phyloP scores from a whole-genome alignment of 1,140 invertebrate species.

The Gonioctena quinquepunctata region DNA sequence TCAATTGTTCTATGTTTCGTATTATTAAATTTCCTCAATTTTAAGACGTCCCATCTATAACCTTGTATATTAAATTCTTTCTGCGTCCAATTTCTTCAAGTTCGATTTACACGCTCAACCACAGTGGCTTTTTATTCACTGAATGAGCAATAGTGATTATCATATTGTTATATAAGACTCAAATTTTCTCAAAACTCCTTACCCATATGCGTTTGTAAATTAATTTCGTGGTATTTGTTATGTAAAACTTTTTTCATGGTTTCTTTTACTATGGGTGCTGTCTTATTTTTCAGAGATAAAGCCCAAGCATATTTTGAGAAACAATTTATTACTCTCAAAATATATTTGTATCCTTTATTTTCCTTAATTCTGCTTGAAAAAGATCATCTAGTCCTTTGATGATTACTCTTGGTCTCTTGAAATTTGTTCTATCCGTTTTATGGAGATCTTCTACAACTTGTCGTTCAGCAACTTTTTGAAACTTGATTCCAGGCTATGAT shows the following conservation, averaged over 20 bases:
- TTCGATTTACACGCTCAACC: background rate
- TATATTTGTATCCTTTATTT: no score
- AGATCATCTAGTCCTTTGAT: no score
- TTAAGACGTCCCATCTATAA: background rate
- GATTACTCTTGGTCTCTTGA: no score
- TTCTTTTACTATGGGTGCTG: constrained; percentile 20
- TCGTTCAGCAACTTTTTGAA: no score
- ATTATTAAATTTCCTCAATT: background rate
- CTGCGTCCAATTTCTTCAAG: background rate
- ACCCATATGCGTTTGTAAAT: background rate
- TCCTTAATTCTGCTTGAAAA: no score
- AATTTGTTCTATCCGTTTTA: no score
- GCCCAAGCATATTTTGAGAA: no score
- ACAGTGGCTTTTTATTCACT: background rate
- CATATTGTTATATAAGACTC: background rate
- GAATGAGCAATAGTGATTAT: background rate
- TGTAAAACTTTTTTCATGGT: constrained; percentile 23
- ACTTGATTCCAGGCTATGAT: no score
- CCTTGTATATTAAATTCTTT: background rate
- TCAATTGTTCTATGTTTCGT: background rate
- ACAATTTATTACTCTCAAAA: no score
- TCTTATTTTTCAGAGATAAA: constrained; percentile 36
- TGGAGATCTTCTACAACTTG: no score
- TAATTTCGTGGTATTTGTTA: background rate
- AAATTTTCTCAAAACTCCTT: background rate